Percentiles rank a stretch among this genome's conserved stretches.
Evolutionary conservation across 2,888 invertebrate genomes (phyloP).

Genomic region (Athalia cordata): DNA sequence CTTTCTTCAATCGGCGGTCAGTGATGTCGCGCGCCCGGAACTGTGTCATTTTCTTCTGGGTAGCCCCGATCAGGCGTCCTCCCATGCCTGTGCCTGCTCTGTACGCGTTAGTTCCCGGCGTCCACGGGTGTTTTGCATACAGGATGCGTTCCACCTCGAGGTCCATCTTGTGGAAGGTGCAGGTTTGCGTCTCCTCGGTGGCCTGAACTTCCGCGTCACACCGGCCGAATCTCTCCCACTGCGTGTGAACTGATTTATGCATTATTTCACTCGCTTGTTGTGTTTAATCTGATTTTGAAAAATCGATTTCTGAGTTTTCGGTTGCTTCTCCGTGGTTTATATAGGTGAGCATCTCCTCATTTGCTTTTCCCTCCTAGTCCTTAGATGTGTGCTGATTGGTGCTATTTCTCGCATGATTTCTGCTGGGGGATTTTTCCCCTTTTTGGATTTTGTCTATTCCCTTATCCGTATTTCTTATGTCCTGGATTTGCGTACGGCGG

Average conservation of each 20-base stretch:
- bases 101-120: background rate
- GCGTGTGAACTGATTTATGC: background rate
- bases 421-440: no score
- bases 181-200: background rate
- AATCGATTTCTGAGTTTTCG: background rate
- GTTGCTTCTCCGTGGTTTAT: background rate
- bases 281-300: no score
- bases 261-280: background rate
- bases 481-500: background rate
- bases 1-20: background rate
- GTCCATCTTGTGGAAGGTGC: background rate
- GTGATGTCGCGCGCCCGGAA: slow-evolving; percentile 68
- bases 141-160: background rate
- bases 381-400: no score
- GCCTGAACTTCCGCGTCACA: background rate
- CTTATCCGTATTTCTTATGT: background rate
- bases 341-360: no score
- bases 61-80: background rate
- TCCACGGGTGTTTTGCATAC: background rate
- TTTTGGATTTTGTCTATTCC: no score
- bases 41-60: slow-evolving; percentile 73
- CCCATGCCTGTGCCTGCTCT: background rate
- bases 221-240: background rate
- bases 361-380: no score
- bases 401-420: no score